phyloP scores from a whole-genome alignment of 2,888 invertebrate species.

The Melolontha melolontha region DNA sequence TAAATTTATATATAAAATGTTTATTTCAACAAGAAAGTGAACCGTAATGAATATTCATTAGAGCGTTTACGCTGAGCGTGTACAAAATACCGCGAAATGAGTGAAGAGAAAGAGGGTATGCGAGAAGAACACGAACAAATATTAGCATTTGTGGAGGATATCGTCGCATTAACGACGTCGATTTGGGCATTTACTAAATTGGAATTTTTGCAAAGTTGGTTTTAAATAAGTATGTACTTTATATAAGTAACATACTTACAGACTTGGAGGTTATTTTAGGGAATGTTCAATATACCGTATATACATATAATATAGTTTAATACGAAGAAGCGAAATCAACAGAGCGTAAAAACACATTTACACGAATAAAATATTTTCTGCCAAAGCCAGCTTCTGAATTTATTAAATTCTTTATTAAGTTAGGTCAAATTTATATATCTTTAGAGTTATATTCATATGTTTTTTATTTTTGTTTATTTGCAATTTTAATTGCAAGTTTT shows the following conservation, averaged over 20 bases:
- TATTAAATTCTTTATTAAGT: no score
- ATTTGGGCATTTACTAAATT: constrained; percentile 23
- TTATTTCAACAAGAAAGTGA: constrained; percentile 26
- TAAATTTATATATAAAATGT: constrained; percentile 29
- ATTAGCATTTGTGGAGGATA: constrained; percentile 28
- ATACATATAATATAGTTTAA: constrained; percentile 1
- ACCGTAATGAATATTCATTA: constrained; percentile 34
- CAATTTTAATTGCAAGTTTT: no score
- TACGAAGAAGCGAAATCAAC: background rate
- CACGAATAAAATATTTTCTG: no score
- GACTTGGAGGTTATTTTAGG: background rate
- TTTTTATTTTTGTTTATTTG: no score
- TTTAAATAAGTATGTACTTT: constrained; percentile 23
- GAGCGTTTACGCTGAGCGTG: constrained; percentile 7
- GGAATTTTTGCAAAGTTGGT: constrained; percentile 18
- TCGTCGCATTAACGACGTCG: constrained; percentile 22
- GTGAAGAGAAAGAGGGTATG: background rate
- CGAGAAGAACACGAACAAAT: constrained; percentile 17
- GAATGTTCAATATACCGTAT: background rate
- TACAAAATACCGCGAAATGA: constrained; percentile 7
- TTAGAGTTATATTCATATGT: no score
- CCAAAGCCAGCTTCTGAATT: no score
- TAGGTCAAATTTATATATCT: no score
- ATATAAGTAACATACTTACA: background rate
- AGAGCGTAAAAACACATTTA: no score